These are phyloP conservation scores for Lucinisca nassula DNA, from an alignment of 2,888 invertebrate genomes.

Conservation along the genomic window DNA sequence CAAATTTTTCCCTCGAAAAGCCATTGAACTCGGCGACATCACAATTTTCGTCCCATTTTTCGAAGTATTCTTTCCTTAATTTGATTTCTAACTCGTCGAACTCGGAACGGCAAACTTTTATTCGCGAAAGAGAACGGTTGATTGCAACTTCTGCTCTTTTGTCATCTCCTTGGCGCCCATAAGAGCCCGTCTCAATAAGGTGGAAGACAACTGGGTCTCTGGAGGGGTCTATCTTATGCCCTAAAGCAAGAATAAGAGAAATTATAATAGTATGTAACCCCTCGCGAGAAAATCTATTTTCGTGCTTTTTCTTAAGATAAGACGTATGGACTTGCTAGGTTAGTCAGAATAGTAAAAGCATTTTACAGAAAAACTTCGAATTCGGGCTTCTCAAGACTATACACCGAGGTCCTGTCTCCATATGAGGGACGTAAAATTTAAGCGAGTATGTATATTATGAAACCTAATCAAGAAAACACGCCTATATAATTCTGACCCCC, in stretches of 20 bases:
- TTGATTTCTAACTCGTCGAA: not conserved
- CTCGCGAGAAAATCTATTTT: too few species aligned
- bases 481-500: too few species aligned
- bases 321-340: too few species aligned
- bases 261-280: too few species aligned
- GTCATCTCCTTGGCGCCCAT: not conserved
- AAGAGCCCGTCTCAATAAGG: not conserved
- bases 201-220: not conserved
- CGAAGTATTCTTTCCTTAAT: slow-evolving; percentile 10
- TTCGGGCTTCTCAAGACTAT: too few species aligned
- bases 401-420: too few species aligned
- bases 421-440: too few species aligned
- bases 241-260: not conserved
- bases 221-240: not conserved
- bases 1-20: not conserved
- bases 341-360: too few species aligned
- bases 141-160: not conserved
- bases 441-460: too few species aligned
- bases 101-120: slow-evolving; percentile 13
- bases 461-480: too few species aligned
- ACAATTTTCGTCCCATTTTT: slow-evolving; percentile 14
- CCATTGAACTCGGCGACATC: slow-evolving; percentile 14
- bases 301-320: too few species aligned
- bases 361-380: too few species aligned
- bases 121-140: not conserved